phyloP scores from a whole-genome alignment of 2,888 invertebrate genomes.

The Gymnocheta viridis region DNA sequence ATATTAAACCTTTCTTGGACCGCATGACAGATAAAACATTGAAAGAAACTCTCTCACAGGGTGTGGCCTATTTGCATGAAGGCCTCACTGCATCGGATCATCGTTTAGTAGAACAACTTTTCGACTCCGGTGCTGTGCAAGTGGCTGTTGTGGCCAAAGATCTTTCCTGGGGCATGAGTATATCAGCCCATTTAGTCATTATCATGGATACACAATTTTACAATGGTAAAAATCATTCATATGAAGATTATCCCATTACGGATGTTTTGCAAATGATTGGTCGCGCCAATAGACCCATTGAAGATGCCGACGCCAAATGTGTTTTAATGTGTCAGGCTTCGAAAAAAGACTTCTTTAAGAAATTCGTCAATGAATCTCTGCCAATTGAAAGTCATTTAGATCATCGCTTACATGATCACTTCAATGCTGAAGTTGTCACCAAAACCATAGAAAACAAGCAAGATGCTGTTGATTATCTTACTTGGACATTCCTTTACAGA shows the following conservation, averaged over 20 bases:
- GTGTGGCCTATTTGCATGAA: constrained; percentile 98
- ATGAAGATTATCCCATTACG: constrained; percentile 98
- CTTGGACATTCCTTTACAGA: constrained; percentile 99
- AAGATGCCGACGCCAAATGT: constrained; percentile 96
- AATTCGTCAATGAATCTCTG: constrained; percentile 97
- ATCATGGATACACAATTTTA: constrained; percentile 98
- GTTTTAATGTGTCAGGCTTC: constrained; percentile 98
- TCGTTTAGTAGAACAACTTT: constrained; percentile 95
- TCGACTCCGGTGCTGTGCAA: constrained; percentile 96
- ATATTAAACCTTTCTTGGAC: constrained; percentile 94
- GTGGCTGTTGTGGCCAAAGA: constrained; percentile 95
- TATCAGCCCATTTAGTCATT: constrained; percentile 96
- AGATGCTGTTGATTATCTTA: constrained; percentile 99
- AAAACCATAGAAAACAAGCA: constrained; percentile 99
- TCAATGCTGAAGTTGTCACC: constrained; percentile 99
- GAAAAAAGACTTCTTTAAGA: constrained; percentile 99
- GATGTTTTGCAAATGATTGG: constrained; percentile 99
- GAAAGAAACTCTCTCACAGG: constrained; percentile 95
- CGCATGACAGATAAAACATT: constrained; percentile 94
- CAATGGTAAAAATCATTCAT: constrained; percentile 91
- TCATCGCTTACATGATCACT: constrained; percentile 98
- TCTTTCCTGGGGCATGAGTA: constrained; percentile 95
- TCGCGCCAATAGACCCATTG: constrained; percentile 94
- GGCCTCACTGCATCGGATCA: constrained; percentile 93
- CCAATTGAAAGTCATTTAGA: constrained; percentile 99